Conservation (phyloP, 1,140 invertebrate species). For the Zaprionus kolodkinae region DNA sequence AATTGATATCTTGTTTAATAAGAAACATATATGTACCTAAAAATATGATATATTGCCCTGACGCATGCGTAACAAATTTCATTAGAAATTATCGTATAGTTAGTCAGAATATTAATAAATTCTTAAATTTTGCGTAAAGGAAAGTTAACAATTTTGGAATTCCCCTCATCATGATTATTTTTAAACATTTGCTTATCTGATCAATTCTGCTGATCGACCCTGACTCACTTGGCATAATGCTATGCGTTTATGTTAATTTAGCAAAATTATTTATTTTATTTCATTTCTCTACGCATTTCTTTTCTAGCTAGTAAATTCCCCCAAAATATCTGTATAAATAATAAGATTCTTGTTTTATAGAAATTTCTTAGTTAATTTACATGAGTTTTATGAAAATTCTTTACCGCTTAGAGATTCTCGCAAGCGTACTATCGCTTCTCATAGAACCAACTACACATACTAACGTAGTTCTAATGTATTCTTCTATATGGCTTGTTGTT, state of each 20-base stretch:
- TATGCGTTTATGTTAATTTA: neutral
- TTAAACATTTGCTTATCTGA: neutral
- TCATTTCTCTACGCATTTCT: neutral
- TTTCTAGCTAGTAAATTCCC: neutral
- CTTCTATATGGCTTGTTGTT: constrained; percentile 21
- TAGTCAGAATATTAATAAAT: no score
- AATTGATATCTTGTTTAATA: no score
- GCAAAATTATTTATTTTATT: neutral
- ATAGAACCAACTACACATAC: constrained; percentile 13
- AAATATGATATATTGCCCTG: no score
- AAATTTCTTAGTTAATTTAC: neutral
- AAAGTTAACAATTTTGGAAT: neutral
- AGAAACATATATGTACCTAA: no score
- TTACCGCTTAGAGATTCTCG: neutral
- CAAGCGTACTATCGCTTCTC: constrained; percentile 37
- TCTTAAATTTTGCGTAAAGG: neutral
- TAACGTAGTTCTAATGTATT: constrained; percentile 38
- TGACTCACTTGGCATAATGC: neutral
- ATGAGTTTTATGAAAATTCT: neutral
- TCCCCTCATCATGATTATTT: neutral
- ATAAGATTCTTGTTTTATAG: neutral
- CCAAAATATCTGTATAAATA: neutral
- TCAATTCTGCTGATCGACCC: neutral
- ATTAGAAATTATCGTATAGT: no score
- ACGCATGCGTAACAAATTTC: no score